phyloP scores from a whole-genome alignment of 1,140 invertebrate genomes.

The Diorhabda sublineata region DNA sequence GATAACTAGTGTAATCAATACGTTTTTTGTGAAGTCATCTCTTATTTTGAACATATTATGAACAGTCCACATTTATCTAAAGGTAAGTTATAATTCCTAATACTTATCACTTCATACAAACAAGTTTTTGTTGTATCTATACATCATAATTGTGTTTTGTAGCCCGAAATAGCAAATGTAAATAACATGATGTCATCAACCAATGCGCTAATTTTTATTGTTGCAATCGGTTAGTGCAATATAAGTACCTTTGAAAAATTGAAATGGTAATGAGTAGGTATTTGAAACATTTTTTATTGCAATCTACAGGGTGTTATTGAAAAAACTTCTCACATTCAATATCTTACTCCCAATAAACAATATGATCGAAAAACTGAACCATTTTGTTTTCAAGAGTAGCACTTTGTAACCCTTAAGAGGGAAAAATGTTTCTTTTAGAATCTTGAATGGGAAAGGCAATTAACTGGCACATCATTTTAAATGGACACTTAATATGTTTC shows the following conservation, averaged over 20 bases:
- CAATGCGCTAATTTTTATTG: not conserved
- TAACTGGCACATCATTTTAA: no score
- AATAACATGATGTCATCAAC: conserved; percentile 7
- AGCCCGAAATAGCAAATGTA: conserved; percentile 9
- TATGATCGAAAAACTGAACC: no score
- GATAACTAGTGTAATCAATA: conserved; percentile 12
- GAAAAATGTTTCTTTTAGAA: no score
- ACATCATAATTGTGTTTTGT: not conserved
- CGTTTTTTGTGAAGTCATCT: not conserved
- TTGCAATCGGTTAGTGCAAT: conserved; percentile 1
- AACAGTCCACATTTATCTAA: conserved; percentile 25
- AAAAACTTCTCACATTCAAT: no score
- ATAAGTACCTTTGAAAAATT: not conserved
- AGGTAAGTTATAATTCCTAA: conserved; percentile 15
- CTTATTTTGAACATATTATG: conserved; percentile 8
- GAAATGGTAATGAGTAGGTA: no score
- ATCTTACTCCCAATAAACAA: no score
- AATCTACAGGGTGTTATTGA: no score
- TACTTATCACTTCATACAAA: not conserved
- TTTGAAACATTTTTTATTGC: no score
- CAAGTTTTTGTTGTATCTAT: not conserved
- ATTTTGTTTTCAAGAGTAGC: no score
- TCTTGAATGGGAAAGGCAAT: no score
- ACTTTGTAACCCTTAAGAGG: no score
- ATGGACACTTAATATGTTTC: no score